A percentile compares a stretch with the other conserved stretches of the same genome.
phyloP scores from a whole-genome alignment of 2,888 invertebrate genomes.

The Chesias legatella region DNA sequence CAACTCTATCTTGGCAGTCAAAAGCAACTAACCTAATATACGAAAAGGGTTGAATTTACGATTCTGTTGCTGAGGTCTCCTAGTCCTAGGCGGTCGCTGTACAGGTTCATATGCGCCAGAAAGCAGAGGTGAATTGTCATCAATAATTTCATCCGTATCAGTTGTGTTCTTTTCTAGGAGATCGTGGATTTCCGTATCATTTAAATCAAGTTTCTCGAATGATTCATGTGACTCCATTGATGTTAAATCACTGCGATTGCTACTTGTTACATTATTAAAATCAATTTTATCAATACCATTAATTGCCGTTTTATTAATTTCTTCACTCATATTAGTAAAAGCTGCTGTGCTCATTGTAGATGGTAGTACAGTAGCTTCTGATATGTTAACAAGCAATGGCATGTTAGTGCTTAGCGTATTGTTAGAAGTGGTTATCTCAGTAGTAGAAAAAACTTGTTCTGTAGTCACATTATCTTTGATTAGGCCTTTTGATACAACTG shows the following conservation, averaged over 20 bases:
- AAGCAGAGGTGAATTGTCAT: conserved; percentile 67
- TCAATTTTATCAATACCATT: conserved; percentile 4
- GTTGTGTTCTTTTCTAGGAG: conserved; percentile 33
- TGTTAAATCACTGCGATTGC: conserved; percentile 4
- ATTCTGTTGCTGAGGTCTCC: conserved; percentile 61
- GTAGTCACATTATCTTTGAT: conserved; percentile 4
- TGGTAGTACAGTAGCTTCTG: conserved; percentile 8
- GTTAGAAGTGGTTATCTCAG: conserved; percentile 15
- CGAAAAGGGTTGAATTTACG: conserved; percentile 74
- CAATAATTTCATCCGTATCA: conserved; percentile 51
- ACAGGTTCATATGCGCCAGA: conserved; percentile 68
- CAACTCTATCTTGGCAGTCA: conserved; percentile 44
- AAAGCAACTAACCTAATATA: conserved; percentile 63
- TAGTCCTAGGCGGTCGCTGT: conserved; percentile 61
- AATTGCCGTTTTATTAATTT: not conserved
- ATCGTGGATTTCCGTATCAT: conserved; percentile 27
- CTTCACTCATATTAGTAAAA: conserved; percentile 6
- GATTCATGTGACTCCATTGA: conserved; percentile 11
- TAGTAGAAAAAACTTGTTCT: conserved; percentile 12
- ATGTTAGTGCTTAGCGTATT: conserved; percentile 5
- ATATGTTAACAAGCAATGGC: conserved; percentile 7
- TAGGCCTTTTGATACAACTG: conserved; percentile 2
- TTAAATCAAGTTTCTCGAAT: conserved; percentile 13
- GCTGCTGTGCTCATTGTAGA: conserved; percentile 9
- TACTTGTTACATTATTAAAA: not conserved